Base-by-base conservation (phyloP, 2,113 vertebrate genomes). In the Herpetotheres cachinnans region DNA sequence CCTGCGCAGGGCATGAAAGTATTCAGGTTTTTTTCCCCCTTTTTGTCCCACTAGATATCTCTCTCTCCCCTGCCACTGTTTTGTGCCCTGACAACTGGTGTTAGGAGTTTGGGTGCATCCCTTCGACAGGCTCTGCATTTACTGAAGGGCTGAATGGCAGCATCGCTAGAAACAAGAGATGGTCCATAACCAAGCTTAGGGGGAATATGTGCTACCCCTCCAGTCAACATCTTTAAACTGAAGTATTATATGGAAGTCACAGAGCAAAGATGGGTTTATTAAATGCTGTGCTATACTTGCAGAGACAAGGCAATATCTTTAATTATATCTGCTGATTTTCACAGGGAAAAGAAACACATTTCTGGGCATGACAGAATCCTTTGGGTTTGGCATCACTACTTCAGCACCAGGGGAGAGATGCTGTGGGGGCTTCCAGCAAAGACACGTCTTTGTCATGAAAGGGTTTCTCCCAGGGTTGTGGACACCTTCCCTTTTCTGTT, bases 1-100 rank as follows among this genome's bases (percentile, higher is more conserved):
- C 16, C 32, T 44, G 69, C 55, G 54, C 24, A 50, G 11, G 10
- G 4, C 26, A 65, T 81, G 67, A 15, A 62, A 8, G 16, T 44
- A 9, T 6, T 55, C 20, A 42, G 10, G 2, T 1, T 15, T 29
- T 16, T 2, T 13, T 2, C 4, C 5, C 25, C 5, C 9, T 1
- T 56, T 77, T 72, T 58, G 12, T 38, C 58, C 16, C 42, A 29
- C 24, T 27, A 30, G 10, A 18, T 63, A 29, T 46, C 55, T 59
- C 32, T 70, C 36, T 73, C 47, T 17, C 34, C 63, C 42, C 42
- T 69, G 22, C 22, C 2, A 4, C 15, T 42, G 58, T 56, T 83
- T n/a, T 47, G 15, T 61, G 30, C 46, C 12, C 6, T 0, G 40
- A 5, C 32, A 61, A 46, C 19, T 34, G 29, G 17, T 62, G 36